These are phyloP conservation scores for Apodemia mormo DNA, from an alignment of 2,888 invertebrate genomes.

Conservation along the genomic window DNA sequence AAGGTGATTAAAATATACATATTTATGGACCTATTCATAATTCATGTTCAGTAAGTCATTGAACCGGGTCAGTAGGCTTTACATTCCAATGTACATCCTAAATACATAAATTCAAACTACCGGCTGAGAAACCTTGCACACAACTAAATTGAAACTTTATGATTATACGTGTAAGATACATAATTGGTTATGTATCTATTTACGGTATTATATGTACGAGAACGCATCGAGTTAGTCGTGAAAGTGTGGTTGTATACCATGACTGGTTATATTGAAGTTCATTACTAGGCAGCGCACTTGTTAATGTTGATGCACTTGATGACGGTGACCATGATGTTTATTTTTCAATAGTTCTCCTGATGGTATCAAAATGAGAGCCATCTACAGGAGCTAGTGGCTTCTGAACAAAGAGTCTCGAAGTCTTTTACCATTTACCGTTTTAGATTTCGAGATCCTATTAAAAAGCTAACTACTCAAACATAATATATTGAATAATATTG, in stretches of 20 bases:
- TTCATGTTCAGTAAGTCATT: constrained; percentile 16
- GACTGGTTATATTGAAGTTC: background rate
- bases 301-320: background rate
- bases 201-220: background rate
- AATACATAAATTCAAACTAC: constrained; percentile 55
- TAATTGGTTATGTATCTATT: background rate
- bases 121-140: constrained; percentile 36
- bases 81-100: constrained; percentile 51
- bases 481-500: too few species aligned
- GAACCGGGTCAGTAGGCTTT: constrained; percentile 39
- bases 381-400: too few species aligned
- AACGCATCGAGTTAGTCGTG: constrained; percentile 1
- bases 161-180: background rate
- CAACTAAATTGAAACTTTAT: background rate
- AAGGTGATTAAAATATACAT: constrained; percentile 22
- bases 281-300: background rate
- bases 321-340: background rate
- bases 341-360: background rate
- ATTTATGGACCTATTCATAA: constrained; percentile 3
- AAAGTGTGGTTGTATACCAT: constrained; percentile 3
- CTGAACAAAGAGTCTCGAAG: too few species aligned
- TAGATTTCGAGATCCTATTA: too few species aligned
- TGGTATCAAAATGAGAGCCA: background rate
- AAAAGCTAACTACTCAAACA: too few species aligned
- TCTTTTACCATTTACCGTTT: too few species aligned